Evolutionary conservation across 53 echinoderm and acorn worm species (phyloP), one percentile per base, ranked within the genome.

Genomic region (Zoroaster sp.): DNA sequence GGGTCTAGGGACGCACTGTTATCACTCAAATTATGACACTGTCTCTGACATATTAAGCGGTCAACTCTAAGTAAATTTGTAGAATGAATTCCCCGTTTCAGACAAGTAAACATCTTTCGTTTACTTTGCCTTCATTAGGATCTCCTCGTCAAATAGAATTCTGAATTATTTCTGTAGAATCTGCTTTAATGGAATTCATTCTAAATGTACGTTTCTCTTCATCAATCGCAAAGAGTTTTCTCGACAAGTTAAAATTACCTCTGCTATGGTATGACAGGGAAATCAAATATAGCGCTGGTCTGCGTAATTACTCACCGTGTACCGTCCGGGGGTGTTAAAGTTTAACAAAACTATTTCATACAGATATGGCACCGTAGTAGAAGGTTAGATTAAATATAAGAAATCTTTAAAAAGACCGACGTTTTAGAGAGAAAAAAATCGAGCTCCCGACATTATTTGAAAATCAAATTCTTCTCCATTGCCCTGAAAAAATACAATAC

Each of bases 91-190:
- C 44, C 68, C 45, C 42, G 82, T 66, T 82, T 65, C 18, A 31
- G 68, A 43, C 82, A 31, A 44, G 68, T 66, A 82, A 82, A 82
- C 68, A 82, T 13, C 30, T 21, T 34, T 21, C 41, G 67, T 67
- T 82, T 82, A 41, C 14, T 82, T 82, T 82, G 68, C 34, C 67
- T 40, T 82, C 82, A 66, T 82, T 68, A 79, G 38, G 32, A 13
- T 23, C 15, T 18, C 17, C 40, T 79, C 63, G 54, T 34, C 65
- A 79, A 79, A 79, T 30, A 79, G 1, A 5, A n/a, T 55, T 20
- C n/a, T 37, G 31, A 8, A 55, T 65, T 45, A 47, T 49, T 63
- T 37, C 42, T 18, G 12, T 23, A 15, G 34, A 79, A 39, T 23
- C 23, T 55, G 45, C 23, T 79, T 38, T 79, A 55, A 40, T 39